Evolutionary conservation across 2,113 vertebrate genomes (phyloP).

Genomic region (Atherinomorus stipes): DNA sequence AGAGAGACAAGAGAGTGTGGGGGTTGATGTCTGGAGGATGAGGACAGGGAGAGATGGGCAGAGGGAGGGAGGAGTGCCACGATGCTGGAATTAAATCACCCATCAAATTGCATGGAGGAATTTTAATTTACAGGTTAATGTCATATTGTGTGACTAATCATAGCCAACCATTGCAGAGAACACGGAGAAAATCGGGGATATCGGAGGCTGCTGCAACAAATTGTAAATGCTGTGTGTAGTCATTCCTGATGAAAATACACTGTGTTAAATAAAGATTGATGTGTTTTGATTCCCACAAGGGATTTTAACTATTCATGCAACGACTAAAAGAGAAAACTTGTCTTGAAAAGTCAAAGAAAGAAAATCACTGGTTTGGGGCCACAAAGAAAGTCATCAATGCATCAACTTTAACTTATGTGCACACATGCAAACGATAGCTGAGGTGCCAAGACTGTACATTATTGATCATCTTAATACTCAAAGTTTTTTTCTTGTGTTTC

Average conservation of each 20-base stretch:
- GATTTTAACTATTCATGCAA: constrained; percentile 12
- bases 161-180: constrained; percentile 94
- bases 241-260: constrained; percentile 18
- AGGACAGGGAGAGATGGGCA: constrained; percentile 61
- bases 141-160: constrained; percentile 99
- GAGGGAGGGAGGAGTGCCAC: constrained; percentile 53
- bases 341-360: constrained; percentile 1
- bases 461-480: neutral
- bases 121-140: constrained; percentile 99
- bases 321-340: neutral
- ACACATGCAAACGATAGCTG: neutral
- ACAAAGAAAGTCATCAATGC: neutral
- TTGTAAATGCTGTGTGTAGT: constrained; percentile 24
- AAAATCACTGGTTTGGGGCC: neutral
- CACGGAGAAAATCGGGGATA: constrained; percentile 87
- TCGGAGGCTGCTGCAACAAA: constrained; percentile 66
- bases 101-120: constrained; percentile 99
- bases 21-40: constrained; percentile 70
- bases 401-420: constrained; percentile 3
- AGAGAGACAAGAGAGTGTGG: constrained; percentile 70
- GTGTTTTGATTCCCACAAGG: constrained; percentile 5
- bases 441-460: neutral
- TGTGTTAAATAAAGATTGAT: constrained; percentile 4
- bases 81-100: constrained; percentile 99
- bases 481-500: neutral